phyloP scores from a whole-genome alignment of 1,140 invertebrate species.

The Drosophila sucinea region DNA sequence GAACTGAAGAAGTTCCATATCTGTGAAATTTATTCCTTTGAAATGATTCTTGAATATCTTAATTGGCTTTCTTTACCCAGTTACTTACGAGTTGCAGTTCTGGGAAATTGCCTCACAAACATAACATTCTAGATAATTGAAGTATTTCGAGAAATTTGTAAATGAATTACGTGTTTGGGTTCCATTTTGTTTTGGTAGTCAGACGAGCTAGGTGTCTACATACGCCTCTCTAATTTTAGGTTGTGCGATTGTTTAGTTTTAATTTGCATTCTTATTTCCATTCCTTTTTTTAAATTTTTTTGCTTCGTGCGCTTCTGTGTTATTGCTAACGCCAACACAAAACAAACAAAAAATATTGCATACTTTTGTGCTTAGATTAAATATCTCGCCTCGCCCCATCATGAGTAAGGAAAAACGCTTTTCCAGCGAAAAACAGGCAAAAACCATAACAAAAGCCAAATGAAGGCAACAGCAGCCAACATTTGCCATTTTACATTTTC shows the following conservation, averaged over 20 bases:
- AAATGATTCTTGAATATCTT: too few relatives aligned
- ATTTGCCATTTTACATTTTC: constrained; percentile 46
- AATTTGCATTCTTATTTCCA: constrained; percentile 3
- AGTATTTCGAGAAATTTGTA: background rate
- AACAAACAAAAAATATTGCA: constrained; percentile 32
- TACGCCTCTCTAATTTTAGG: constrained; percentile 6
- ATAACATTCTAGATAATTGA: background rate
- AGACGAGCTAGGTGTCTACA: background rate
- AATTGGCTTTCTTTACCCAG: background rate
- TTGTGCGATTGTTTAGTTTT: constrained; percentile 9
- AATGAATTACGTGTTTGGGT: background rate
- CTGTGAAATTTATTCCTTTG: too few relatives aligned
- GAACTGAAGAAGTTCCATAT: too few relatives aligned
- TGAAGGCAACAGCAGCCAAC: constrained; percentile 18
- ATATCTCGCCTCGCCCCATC: constrained; percentile 35
- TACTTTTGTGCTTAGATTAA: constrained; percentile 58
- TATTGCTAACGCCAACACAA: constrained; percentile 13
- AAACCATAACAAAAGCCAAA: constrained; percentile 38
- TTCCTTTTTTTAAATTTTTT: background rate
- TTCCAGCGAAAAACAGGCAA: constrained; percentile 28
- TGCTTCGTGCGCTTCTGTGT: background rate
- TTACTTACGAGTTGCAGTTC: background rate
- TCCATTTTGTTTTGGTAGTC: background rate
- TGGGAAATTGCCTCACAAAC: background rate
- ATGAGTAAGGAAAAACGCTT: constrained; percentile 11